These are phyloP conservation scores for Holacanthus passer DNA, from an alignment of 2,113 vertebrate species.

Conservation along the genomic window DNA sequence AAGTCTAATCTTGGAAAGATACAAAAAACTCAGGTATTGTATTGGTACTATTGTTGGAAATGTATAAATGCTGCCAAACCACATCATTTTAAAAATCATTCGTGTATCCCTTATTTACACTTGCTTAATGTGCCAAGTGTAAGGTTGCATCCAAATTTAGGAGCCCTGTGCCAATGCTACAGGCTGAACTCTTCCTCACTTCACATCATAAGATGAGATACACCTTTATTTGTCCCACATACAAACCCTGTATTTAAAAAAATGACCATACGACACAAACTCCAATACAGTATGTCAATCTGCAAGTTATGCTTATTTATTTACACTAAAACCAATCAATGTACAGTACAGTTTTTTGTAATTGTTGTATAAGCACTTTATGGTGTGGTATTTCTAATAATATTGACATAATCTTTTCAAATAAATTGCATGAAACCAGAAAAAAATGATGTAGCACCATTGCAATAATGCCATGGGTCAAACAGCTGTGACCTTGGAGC, in stretches of 20 bases:
- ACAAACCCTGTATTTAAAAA: neutral
- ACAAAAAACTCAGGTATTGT: neutral
- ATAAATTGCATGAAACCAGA: conserved; percentile 60
- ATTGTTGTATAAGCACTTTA: conserved; percentile 78
- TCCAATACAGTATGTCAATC: conserved; percentile 41
- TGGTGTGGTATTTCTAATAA: conserved; percentile 71
- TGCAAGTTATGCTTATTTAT: conserved; percentile 79
- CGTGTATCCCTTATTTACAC: neutral
- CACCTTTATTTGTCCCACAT: no score
- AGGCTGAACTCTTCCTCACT: neutral
- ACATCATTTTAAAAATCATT: neutral
- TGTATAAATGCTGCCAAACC: neutral
- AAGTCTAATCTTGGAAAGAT: neutral
- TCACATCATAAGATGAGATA: no score
- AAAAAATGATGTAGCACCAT: conserved; percentile 83
- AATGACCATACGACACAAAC: conserved; percentile 33
- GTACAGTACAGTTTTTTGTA: conserved; percentile 71
- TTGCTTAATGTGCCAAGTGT: neutral
- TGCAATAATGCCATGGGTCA: conserved; percentile 67
- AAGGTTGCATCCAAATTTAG: neutral
- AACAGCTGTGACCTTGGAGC: conserved; percentile 48
- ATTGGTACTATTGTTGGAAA: neutral
- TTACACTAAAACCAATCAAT: conserved; percentile 73
- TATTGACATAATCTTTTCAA: conserved; percentile 52
- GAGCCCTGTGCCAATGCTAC: neutral